Evolutionary conservation across 2,113 vertebrate genomes (phyloP), one percentile per base, ranked within the genome.

Genomic region (Sus scrofa): DNA sequence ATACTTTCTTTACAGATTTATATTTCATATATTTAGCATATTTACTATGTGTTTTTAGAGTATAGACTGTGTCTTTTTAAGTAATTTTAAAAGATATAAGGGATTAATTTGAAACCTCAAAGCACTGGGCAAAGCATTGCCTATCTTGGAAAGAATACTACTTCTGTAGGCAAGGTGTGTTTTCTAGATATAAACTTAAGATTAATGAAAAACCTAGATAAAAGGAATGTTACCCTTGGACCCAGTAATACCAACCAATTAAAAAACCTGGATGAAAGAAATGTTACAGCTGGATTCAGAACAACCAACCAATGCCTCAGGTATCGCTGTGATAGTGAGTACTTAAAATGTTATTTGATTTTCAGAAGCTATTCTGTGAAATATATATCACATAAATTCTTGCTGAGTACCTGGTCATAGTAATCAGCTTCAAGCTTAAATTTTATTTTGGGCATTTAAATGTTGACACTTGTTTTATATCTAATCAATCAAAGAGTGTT

Each of bases 1-100:
- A 52, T 58, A 39, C 77, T 90, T 82, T 26, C 68, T 93, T 81
- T 74, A 75, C n/a, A 75, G 27, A 94, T 89, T 92, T 37, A 56
- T 86, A 56, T 63, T 86, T 89, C 89, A 82, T 20, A 68, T 7
- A 86, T 50, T 86, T 63, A 81, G 11, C 27, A 39, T 70, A 89
- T 93, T 86, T 77, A 37, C 13, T 89, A 3, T 81, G 14, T 86
- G 7, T 56, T 27, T 89, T 68, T 70, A 58, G 22, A 68, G 27
- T 79, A 65, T 20, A 86, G 54, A n/a, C 37, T 68, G 5, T 54
- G 16, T 77, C 24, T 52, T 67, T 91, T 90, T 32, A 58, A 74
- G 32, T 54, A 7, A 13, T n/a, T 74, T 86, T 50, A 60, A 78
- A 91, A 70, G 16, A 81, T 67, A 50, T 32, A 54, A 52, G 8